Conservation (phyloP, 2,797 vertebrate genomes). For the Artibeus jamaicensis region DNA sequence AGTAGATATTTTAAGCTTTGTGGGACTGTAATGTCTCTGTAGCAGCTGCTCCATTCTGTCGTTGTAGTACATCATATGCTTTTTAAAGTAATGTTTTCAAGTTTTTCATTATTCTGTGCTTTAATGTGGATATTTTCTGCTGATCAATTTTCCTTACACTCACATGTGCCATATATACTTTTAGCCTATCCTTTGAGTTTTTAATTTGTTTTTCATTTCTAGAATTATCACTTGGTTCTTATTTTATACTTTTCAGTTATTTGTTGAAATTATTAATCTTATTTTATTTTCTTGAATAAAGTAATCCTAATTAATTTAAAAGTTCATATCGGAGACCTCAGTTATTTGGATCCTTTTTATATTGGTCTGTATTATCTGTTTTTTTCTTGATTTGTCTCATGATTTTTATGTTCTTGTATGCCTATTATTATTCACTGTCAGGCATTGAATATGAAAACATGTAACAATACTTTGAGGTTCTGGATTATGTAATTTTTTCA, state of each 20-base stretch:
- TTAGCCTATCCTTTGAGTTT: not conserved
- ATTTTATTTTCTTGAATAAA: not conserved
- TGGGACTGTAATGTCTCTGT: not conserved
- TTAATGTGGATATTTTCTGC: not conserved
- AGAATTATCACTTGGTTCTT: not conserved
- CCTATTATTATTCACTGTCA: not conserved
- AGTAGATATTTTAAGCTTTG: not conserved
- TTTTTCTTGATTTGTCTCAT: not conserved
- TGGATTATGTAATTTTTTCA: not conserved
- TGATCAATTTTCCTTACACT: not conserved
- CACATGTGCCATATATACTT: not conserved
- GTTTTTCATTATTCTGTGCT: not conserved
- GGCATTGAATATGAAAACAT: not conserved
- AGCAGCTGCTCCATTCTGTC: not conserved
- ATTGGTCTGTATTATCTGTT: not conserved
- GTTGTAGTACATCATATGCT: not conserved
- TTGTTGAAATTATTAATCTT: not conserved
- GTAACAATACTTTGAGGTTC: not conserved
- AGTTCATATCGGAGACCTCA: not conserved
- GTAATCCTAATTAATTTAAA: not conserved
- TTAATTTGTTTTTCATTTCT: not conserved
- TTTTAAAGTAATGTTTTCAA: not conserved
- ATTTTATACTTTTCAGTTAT: not conserved
- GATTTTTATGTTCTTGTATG: not conserved
- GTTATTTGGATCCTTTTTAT: not conserved